Evolutionary conservation across 2,113 vertebrate species (phyloP), one percentile per base, ranked within the genome.

Genomic region (Thalassoma bifasciatum): DNA sequence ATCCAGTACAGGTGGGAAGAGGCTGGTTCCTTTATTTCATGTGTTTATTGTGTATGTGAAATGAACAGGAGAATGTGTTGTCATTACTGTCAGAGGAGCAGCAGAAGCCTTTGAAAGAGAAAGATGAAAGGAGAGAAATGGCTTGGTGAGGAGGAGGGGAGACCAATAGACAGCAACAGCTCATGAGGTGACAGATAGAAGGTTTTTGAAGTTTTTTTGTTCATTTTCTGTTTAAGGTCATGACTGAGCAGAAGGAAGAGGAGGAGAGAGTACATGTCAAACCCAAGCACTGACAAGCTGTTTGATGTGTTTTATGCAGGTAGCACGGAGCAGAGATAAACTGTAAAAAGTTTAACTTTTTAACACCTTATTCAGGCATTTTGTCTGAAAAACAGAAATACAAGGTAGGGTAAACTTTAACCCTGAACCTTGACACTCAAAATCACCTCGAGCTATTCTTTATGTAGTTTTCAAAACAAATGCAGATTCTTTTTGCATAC

Each of bases 91-190:
- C 75, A 69, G 67, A 51, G 57, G 79, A 73, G 79, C 75, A 71
- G 68, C 71, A 65, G 49, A 75, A 72, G 61, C 74, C 73, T 91
- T 88, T 87, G 68, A 91, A 81, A 75, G 34, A 13, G 34, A 19
- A 67, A 87, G 81, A 91, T 92, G 75, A 92, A 92, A 90, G 75
- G 77, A 75, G 47, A 56, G 54, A 66, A 84, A 81, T 71, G 73
- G 68, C 73, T 85, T 58, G 26, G 44, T 53, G 30, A 36, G 76
- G 72, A 66, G 69, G 34, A 26, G 56, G 34, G 10, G 49, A 75
- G 72, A 66, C 58, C 37, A 26, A 44, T 37, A 66, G 60, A 73
- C 36, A 58, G 65, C 59, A 77, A 46, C 49, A 65, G 79, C 84
- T 70, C 66, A 64, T 24, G 57, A 82, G 59, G 72, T 79, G 76